Evolutionary conservation across 2,113 vertebrate species (phyloP).

Genomic region (Cyanoderma ruficeps): DNA sequence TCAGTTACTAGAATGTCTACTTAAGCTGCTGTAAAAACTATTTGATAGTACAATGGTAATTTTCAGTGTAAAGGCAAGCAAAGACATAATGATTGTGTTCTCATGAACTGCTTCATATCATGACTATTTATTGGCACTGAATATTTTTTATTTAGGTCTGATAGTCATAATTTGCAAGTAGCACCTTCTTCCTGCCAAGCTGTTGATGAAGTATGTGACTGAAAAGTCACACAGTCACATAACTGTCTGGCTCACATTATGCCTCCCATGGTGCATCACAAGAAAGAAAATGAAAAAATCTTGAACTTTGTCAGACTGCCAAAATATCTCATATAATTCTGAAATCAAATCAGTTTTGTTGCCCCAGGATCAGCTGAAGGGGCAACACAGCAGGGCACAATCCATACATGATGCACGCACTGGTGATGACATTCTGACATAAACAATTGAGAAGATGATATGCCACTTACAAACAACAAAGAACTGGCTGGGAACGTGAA

Average conservation of each 20-base stretch:
- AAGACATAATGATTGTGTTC: not conserved
- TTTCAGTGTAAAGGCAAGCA: not conserved
- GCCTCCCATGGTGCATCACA: not conserved
- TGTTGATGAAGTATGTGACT: not conserved
- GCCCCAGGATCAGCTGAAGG: not conserved
- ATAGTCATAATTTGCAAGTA: not conserved
- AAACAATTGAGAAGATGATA: not conserved
- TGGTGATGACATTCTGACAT: not conserved
- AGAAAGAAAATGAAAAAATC: not conserved
- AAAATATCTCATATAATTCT: not conserved
- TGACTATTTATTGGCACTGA: not conserved
- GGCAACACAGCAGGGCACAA: not conserved
- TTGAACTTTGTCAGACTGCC: not conserved
- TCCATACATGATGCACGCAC: rapidly evolving
- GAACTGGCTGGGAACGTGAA: not conserved
- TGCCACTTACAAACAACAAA: not conserved
- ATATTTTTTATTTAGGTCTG: not conserved
- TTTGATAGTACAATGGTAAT: not conserved
- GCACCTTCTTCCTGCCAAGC: not conserved
- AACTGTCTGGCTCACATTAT: not conserved
- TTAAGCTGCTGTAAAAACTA: not conserved
- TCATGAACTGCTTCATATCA: not conserved
- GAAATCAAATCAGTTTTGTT: not conserved
- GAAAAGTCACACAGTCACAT: not conserved
- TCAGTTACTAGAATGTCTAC: not conserved